Evolutionary conservation across 2,888 invertebrate species (phyloP), one percentile per base, ranked within the genome.

Genomic region (Tanytarsus gracilentus): DNA sequence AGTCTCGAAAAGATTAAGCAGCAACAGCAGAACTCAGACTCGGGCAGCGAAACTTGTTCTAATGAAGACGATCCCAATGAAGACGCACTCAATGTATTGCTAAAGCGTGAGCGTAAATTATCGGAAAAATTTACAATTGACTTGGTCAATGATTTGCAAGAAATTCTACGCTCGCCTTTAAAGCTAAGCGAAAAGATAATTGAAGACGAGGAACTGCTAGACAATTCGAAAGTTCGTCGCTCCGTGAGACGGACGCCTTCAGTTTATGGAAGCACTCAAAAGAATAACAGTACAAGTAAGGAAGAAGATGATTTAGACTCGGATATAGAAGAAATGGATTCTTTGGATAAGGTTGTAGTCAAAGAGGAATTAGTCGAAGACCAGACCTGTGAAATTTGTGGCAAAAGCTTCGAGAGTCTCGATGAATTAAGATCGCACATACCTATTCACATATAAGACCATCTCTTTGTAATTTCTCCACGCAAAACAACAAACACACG

Each of bases 321-420:
- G 23, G 44, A 44, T 23, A 7, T 18, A 11, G 44, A 49, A 26
- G 52, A 52, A n/a, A 2, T 40, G 14, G 40, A 56, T n/a, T n/a
- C n/a, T n/a, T n/a, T n/a, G 16, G n/a, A 27, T 16, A 16, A 26
- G 6, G 14, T 40, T n/a, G 27, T 56, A 4, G 40, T 40, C 11
- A 25, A 56, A 56, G 55, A 56, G 18, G 33, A 44, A 18, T 16
- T 29, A 14, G 23, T 11, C 27, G 55, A 56, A 16, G 23, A 25
- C n/a, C 39, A 39, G 25, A n/a, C n/a, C 11, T 90, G 90, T 69
- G 88, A 88, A 71, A 88, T 90, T 86, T 90, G 90, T 71, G 80
- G 84, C 60, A 80, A 83, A 51, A 81, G 84, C 65, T 90, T 90
- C 72, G 76, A 81, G 8, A 83, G 84, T 64, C 80, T 87, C 55